Evolutionary conservation across 2,113 vertebrate genomes (phyloP).

Genomic region (Saguinus imperator): DNA sequence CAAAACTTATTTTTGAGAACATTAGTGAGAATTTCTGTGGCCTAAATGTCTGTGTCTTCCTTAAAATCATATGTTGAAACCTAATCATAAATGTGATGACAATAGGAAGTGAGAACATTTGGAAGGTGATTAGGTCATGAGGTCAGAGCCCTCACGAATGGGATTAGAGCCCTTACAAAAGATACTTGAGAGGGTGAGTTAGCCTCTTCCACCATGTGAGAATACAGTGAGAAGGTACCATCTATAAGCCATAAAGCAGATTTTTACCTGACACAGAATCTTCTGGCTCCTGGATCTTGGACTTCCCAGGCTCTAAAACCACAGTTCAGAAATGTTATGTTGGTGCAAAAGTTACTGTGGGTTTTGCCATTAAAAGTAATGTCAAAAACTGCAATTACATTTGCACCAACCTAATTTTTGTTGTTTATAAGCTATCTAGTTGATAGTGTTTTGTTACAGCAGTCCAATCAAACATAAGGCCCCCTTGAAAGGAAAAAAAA

Average conservation of each 20-base stretch:
- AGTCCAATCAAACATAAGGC: background rate
- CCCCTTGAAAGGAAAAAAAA: background rate
- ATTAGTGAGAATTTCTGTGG: fast-evolving
- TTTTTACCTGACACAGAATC: background rate
- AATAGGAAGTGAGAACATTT: background rate
- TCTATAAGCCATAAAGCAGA: background rate
- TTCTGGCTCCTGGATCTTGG: background rate
- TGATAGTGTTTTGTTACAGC: background rate
- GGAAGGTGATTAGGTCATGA: background rate
- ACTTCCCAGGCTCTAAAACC: background rate
- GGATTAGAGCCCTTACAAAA: background rate
- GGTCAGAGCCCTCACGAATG: background rate
- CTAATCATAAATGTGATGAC: background rate
- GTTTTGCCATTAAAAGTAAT: no score
- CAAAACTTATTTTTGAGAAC: background rate
- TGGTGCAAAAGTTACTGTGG: no score
- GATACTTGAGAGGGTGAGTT: background rate
- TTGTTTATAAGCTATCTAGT: background rate
- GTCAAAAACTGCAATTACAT: no score
- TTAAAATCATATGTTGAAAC: background rate
- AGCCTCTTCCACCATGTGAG: background rate
- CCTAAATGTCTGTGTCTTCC: background rate
- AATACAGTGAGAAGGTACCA: background rate
- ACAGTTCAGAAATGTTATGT: background rate
- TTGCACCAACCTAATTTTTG: background rate